Evolutionary conservation across 2,113 vertebrate species (phyloP).

Genomic region (Girardinichthys multiradiatus): DNA sequence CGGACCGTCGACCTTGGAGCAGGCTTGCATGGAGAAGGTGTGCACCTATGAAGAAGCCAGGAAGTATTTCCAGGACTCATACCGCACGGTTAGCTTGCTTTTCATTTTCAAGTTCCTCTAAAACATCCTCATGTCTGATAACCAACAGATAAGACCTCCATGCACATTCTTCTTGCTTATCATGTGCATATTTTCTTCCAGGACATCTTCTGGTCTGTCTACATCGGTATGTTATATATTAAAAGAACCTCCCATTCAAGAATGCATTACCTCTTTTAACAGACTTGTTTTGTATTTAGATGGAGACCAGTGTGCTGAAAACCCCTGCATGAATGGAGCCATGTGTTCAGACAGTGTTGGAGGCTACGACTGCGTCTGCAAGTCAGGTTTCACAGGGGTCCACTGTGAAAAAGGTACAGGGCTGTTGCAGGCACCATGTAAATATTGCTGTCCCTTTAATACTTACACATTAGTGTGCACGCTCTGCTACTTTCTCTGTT

Average conservation of each 20-base stretch:
- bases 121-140: fast-evolving
- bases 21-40: conserved; percentile 85
- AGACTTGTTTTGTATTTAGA: conserved; percentile 59
- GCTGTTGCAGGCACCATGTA: fast-evolving
- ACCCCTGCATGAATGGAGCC: conserved; percentile 82
- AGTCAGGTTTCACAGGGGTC: conserved; percentile 77
- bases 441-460: background rate
- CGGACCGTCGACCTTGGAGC: conserved; percentile 78
- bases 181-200: conserved; percentile 50
- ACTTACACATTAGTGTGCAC: background rate
- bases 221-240: conserved; percentile 75
- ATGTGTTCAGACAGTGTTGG: conserved; percentile 84
- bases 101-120: background rate
- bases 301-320: conserved; percentile 80
- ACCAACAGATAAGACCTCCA: background rate
- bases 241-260: conserved; percentile 5
- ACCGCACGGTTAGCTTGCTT: conserved; percentile 80
- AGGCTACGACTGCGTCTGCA: conserved; percentile 83
- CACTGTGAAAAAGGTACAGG: conserved; percentile 78
- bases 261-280: background rate
- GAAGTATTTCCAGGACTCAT: conserved; percentile 84
- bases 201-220: conserved; percentile 86
- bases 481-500: background rate
- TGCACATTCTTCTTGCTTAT: conserved; percentile 10
- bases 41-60: conserved; percentile 89